Evolutionary conservation across 1,140 invertebrate species (phyloP).

Genomic region (Cataglyphis hispanica): DNA sequence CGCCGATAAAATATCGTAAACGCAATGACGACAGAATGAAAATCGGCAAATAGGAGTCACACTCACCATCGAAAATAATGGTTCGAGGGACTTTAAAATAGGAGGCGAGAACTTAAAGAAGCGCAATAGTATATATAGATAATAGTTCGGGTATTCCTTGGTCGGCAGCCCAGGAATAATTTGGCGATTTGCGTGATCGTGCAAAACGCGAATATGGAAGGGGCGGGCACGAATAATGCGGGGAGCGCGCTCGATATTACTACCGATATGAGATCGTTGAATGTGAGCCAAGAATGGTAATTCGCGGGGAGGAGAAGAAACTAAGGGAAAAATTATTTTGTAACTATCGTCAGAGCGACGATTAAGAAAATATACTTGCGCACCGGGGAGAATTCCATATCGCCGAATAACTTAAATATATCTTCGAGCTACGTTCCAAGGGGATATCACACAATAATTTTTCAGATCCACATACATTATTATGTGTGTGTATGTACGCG

Average conservation of each 20-base stretch:
- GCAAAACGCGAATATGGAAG: slow-evolving; percentile 55
- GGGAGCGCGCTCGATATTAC: slow-evolving; percentile 59
- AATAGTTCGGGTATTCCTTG: slow-evolving; percentile 30
- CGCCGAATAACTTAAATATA: neutral
- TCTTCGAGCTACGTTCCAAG: slow-evolving; percentile 27
- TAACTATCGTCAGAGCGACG: slow-evolving; percentile 23
- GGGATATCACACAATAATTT: slow-evolving; percentile 51
- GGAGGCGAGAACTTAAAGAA: slow-evolving; percentile 9
- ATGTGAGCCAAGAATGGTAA: slow-evolving; percentile 72
- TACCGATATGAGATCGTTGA: slow-evolving; percentile 73
- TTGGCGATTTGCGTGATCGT: slow-evolving; percentile 73
- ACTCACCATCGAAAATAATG: slow-evolving; percentile 36
- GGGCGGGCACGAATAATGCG: slow-evolving; percentile 60
- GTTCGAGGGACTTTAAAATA: slow-evolving; percentile 54
- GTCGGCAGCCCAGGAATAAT: slow-evolving; percentile 65
- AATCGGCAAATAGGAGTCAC: slow-evolving; percentile 49
- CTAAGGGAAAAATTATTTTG: slow-evolving; percentile 71
- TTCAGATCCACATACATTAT: neutral
- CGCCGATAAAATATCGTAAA: slow-evolving; percentile 68
- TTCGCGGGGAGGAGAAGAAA: slow-evolving; percentile 43
- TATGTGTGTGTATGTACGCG: neutral
- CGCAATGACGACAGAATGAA: slow-evolving; percentile 22
- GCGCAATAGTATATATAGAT: slow-evolving; percentile 16
- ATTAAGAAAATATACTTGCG: slow-evolving; percentile 50
- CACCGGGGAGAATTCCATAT: neutral